These are phyloP conservation scores for Coenonympha glycerion DNA, from an alignment of 2,888 invertebrate genomes.

Conservation along the genomic window DNA sequence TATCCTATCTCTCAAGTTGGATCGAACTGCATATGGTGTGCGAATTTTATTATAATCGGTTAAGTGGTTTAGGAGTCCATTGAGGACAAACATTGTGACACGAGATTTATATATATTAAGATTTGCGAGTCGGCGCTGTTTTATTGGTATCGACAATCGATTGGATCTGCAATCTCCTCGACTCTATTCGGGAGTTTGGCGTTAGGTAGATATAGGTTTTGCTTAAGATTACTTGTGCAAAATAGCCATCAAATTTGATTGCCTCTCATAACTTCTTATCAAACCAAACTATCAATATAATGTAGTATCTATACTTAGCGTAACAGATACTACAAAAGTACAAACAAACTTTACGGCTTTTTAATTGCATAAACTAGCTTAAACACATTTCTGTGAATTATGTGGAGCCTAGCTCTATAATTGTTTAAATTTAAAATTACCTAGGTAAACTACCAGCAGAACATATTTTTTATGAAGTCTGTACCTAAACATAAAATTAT, in stretches of 20 bases:
- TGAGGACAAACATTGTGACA: no score
- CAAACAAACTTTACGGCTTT: neutral
- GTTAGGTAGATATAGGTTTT: conserved; percentile 1
- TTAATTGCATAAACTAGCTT: neutral
- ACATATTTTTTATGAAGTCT: neutral
- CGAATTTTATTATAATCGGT: no score
- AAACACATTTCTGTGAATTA: no score
- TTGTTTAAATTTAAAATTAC: no score
- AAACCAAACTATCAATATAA: no score
- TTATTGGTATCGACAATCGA: conserved; percentile 74
- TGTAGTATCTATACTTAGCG: neutral
- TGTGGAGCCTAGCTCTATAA: no score
- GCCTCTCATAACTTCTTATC: neutral
- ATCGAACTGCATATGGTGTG: no score
- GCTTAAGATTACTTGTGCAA: neutral
- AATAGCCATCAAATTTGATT: conserved; percentile 3
- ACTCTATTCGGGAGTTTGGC: conserved; percentile 39
- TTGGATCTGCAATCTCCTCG: conserved; percentile 56
- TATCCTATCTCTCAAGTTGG: no score
- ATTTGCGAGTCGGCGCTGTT: conserved; percentile 71
- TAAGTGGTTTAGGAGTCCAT: no score
- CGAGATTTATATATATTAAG: no score
- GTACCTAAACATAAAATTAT: conserved; percentile 2
- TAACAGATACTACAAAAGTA: neutral
- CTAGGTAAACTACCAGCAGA: neutral